Evolutionary conservation across 2,797 vertebrate species (phyloP).

Genomic region (Anniella stebbinsi): DNA sequence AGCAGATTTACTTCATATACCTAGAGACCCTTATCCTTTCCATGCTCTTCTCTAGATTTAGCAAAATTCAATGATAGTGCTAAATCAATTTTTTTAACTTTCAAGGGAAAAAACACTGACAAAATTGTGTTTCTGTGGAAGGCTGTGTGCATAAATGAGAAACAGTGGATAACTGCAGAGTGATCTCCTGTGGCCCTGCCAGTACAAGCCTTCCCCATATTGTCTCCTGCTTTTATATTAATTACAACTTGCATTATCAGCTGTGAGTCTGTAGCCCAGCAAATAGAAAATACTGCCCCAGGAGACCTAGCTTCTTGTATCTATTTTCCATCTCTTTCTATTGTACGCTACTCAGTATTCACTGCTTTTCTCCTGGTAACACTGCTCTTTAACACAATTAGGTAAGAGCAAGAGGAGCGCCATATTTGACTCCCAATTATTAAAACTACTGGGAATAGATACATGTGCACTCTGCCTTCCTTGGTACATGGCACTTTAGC

Average conservation of each 20-base stretch:
- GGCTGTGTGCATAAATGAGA: constrained; percentile 91
- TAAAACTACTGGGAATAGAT: constrained; percentile 90
- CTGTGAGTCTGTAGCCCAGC: constrained; percentile 92
- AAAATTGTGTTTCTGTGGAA: constrained; percentile 85
- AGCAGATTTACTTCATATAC: constrained; percentile 60
- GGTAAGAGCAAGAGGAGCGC: constrained; percentile 87
- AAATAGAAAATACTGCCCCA: constrained; percentile 94
- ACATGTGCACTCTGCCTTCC: constrained; percentile 79
- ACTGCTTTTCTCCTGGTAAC: constrained; percentile 90
- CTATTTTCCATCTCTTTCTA: constrained; percentile 92
- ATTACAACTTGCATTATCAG: constrained; percentile 99
- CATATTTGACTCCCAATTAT: constrained; percentile 95
- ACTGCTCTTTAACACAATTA: constrained; percentile 97
- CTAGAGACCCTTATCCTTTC: constrained; percentile 67
- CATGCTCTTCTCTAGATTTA: constrained; percentile 84
- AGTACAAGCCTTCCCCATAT: constrained; percentile 90
- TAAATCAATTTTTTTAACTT: constrained; percentile 90
- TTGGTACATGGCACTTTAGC: constrained; percentile 60
- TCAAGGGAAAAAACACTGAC: constrained; percentile 81
- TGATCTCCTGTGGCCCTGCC: constrained; percentile 90
- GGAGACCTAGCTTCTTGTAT: constrained; percentile 92
- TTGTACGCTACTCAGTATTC: constrained; percentile 85
- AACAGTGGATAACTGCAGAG: constrained; percentile 81
- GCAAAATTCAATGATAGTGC: constrained; percentile 87
- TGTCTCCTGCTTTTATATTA: constrained; percentile 99